Conservation (phyloP, 1,140 invertebrate species). For the Hycleus cichorii region DNA sequence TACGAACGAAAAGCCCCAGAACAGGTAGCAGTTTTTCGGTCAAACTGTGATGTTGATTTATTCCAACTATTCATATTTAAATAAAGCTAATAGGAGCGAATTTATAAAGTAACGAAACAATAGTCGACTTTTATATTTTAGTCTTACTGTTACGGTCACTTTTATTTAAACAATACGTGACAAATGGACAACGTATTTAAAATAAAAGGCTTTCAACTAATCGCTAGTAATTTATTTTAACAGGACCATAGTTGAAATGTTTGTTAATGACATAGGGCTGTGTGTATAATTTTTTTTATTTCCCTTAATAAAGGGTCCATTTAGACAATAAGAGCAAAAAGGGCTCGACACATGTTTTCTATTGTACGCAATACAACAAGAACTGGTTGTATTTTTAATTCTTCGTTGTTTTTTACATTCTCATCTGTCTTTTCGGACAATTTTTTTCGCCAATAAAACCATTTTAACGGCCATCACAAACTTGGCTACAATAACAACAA, state of each 20-base stretch:
- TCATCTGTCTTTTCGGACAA: no score
- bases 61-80: slow-evolving; percentile 6
- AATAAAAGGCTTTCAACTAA: slow-evolving; percentile 3
- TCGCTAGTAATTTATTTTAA: slow-evolving; percentile 10
- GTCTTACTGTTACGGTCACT: no score
- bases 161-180: background rate
- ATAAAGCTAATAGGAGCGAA: background rate
- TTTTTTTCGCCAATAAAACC: no score
- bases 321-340: slow-evolving; percentile 2
- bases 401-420: no score
- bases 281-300: background rate
- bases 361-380: background rate
- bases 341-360: slow-evolving; percentile 11
- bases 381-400: slow-evolving; percentile 6
- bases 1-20: background rate
- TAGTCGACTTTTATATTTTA: no score
- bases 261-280: slow-evolving; percentile 5
- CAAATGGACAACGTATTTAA: slow-evolving; percentile 6
- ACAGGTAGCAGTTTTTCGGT: background rate
- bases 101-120: no score
- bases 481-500: background rate
- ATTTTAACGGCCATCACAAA: background rate
- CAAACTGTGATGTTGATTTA: background rate
- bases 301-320: slow-evolving; percentile 9
- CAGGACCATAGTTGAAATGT: background rate